A percentile compares a stretch with the other conserved stretches of the same genome.
Evolutionary conservation across 2,888 invertebrate species (phyloP).

Genomic region (Zelleria hepariella): DNA sequence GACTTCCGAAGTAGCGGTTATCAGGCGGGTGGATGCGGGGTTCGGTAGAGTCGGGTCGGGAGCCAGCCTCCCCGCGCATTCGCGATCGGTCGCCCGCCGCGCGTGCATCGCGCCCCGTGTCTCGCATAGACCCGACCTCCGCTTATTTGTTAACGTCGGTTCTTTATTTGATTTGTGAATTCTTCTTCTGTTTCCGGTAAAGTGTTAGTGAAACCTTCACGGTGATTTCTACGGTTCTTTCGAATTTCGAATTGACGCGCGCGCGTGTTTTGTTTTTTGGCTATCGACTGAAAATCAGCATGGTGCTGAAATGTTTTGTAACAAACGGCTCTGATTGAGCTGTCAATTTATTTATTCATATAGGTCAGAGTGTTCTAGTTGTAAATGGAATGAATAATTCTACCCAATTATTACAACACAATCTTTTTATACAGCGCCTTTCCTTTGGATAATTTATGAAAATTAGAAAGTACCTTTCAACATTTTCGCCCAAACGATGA

Average conservation of each 20-base stretch:
- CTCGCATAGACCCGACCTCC: constrained; percentile 16
- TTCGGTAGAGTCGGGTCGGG: constrained; percentile 35
- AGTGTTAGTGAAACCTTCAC: constrained; percentile 35
- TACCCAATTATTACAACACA: no score
- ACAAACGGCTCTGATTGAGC: background rate
- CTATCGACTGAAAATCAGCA: background rate
- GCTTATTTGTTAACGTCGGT: constrained; percentile 13
- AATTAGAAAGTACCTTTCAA: no score
- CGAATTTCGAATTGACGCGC: background rate
- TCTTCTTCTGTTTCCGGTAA: constrained; percentile 14
- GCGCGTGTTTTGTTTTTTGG: background rate
- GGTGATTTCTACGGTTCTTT: constrained; percentile 48
- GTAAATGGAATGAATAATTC: no score
- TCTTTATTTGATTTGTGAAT: constrained; percentile 21
- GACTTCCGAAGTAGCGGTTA: constrained; percentile 72
- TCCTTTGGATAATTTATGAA: no score
- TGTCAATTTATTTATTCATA: no score
- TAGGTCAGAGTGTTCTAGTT: no score
- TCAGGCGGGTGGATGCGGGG: constrained; percentile 43
- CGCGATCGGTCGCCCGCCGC: constrained; percentile 51
- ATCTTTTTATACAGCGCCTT: no score
- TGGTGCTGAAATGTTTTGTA: background rate
- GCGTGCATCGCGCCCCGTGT: constrained; percentile 35
- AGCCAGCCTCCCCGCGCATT: constrained; percentile 53
- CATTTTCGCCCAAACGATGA: no score